Percentiles rank a stretch among this genome's conserved stretches.
Evolutionary conservation across 1,140 invertebrate genomes (phyloP).

Genomic region (Saccostrea cuccullata): DNA sequence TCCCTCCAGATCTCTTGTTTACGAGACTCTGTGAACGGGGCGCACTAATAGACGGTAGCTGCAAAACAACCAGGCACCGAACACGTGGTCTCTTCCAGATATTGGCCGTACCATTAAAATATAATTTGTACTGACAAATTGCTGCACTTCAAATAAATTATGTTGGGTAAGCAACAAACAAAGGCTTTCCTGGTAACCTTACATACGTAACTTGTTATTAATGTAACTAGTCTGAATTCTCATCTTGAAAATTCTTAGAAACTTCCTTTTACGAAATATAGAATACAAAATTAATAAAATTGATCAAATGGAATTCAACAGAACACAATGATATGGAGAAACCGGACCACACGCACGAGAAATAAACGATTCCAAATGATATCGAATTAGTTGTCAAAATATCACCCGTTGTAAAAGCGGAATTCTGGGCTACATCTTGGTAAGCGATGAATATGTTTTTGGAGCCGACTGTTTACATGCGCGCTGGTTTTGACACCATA

Average conservation of each 20-base stretch:
- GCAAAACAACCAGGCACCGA: not conserved
- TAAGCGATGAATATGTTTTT: slow-evolving; percentile 28
- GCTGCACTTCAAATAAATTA: slow-evolving; percentile 4
- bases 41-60: slow-evolving; percentile 22
- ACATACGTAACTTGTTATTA: too few relatives aligned
- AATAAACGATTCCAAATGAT: slow-evolving; percentile 34
- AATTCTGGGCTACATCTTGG: not conserved
- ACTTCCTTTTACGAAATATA: too few relatives aligned
- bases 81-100: slow-evolving; percentile 28
- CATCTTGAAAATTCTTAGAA: too few relatives aligned
- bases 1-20: slow-evolving; percentile 23
- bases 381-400: slow-evolving; percentile 36
- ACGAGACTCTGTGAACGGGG: slow-evolving; percentile 22
- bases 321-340: not conserved
- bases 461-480: slow-evolving; percentile 44
- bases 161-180: not conserved
- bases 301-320: not conserved
- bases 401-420: slow-evolving; percentile 10
- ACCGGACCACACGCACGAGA: slow-evolving; percentile 10
- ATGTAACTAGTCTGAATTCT: too few relatives aligned
- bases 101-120: slow-evolving; percentile 18
- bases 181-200: too few relatives aligned
- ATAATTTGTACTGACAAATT: slow-evolving; percentile 32
- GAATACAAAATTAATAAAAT: too few relatives aligned
- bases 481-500: slow-evolving; percentile 37